Evolutionary conservation across 1,140 invertebrate species (phyloP).

Genomic region (Bilobella aurantiaca): DNA sequence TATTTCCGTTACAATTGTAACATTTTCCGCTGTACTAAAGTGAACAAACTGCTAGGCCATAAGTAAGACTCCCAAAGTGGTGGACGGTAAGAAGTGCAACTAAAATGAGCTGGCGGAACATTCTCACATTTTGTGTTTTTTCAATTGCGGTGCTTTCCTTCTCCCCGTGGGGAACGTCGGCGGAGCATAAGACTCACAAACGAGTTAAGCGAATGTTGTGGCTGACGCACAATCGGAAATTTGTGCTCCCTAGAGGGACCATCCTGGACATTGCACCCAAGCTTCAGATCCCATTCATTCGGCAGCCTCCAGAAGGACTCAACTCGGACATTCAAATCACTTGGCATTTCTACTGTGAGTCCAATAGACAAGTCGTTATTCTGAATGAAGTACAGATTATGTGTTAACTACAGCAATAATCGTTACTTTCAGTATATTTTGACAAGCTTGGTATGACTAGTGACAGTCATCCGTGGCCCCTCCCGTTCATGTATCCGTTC

Average conservation of each 20-base stretch:
- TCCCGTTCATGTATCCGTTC: conserved; percentile 19
- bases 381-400: too few relatives aligned
- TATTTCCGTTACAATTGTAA: too few relatives aligned
- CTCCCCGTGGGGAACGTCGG: too few relatives aligned
- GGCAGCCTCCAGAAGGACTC: conserved; percentile 18
- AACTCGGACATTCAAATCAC: conserved; percentile 27
- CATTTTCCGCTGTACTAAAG: too few relatives aligned
- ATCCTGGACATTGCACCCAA: conserved; percentile 18
- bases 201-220: conserved; percentile 16
- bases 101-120: too few relatives aligned
- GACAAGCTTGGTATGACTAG: conserved; percentile 30
- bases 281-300: conserved; percentile 12
- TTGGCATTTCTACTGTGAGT: conserved; percentile 30
- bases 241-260: conserved; percentile 19
- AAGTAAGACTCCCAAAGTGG: too few relatives aligned
- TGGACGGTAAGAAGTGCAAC: too few relatives aligned
- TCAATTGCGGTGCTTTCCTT: too few relatives aligned
- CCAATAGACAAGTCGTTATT: not conserved
- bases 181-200: not conserved
- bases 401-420: not conserved
- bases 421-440: conserved; percentile 19
- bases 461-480: conserved; percentile 24
- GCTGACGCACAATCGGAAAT: conserved; percentile 15
- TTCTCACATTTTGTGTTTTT: too few relatives aligned
- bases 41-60: too few relatives aligned